phyloP scores from a whole-genome alignment of 2,797 vertebrate species.

The Gymnothorax reevesii region DNA sequence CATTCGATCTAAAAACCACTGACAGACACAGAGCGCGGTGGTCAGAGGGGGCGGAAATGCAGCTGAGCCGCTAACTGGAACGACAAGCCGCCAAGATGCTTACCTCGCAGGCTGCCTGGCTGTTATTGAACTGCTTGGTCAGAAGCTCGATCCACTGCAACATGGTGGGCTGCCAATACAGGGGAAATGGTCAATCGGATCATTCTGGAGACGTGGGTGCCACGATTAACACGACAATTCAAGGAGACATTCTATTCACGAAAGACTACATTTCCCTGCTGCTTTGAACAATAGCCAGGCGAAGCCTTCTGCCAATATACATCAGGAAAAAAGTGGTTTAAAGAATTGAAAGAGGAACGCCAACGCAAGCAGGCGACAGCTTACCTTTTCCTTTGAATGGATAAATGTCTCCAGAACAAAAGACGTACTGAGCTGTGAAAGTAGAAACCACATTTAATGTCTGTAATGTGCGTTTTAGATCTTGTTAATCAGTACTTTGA shows the following conservation, averaged over 20 bases:
- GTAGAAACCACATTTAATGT: neutral
- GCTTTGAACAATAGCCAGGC: neutral
- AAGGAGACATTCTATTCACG: neutral
- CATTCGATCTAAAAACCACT: slow-evolving; percentile 99
- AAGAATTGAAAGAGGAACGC: neutral
- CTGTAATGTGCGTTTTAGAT: neutral
- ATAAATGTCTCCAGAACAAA: slow-evolving; percentile 98
- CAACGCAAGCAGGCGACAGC: slow-evolving; percentile 46
- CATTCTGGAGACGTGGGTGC: neutral
- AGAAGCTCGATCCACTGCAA: slow-evolving; percentile 98
- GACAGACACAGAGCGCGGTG: slow-evolving; percentile 32
- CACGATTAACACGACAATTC: neutral
- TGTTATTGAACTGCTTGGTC: slow-evolving; percentile 99
- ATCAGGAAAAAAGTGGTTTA: neutral
- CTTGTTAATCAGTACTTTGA: neutral
- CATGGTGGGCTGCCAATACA: slow-evolving; percentile 88
- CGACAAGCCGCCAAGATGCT: neutral
- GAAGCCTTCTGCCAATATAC: neutral
- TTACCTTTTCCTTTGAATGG: slow-evolving; percentile 98
- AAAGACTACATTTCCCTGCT: neutral
- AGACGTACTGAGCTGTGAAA: slow-evolving; percentile 90
- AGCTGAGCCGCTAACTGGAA: neutral
- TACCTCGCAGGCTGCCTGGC: slow-evolving; percentile 98
- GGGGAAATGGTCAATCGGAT: neutral
- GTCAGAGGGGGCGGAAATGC: neutral